Evolutionary conservation across 2,797 vertebrate genomes (phyloP).

Genomic region (Acridotheres tristis): DNA sequence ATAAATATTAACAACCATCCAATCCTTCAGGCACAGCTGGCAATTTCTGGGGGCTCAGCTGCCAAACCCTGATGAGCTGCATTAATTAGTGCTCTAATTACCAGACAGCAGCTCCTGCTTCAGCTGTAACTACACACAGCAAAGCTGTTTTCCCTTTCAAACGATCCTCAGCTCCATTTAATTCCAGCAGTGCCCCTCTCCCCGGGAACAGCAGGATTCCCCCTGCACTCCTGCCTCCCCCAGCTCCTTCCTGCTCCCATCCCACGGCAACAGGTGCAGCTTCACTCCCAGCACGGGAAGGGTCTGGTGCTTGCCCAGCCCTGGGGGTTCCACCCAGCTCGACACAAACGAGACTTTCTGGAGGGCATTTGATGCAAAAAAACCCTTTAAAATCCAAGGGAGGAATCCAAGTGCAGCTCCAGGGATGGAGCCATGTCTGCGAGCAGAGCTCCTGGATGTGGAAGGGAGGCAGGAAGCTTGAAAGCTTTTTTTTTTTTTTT

Average conservation of each 20-base stretch:
- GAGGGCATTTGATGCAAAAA: neutral
- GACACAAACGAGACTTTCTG: neutral
- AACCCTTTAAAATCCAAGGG: neutral
- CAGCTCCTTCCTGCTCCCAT: neutral
- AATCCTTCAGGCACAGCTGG: constrained; percentile 58
- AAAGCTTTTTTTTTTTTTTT: neutral
- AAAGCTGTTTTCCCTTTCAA: constrained; percentile 66
- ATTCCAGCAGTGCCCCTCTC: constrained; percentile 14
- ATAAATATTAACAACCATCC: neutral
- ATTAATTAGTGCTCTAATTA: constrained; percentile 68
- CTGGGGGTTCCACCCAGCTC: neutral
- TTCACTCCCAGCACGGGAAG: neutral
- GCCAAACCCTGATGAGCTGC: constrained; percentile 42
- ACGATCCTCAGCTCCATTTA: constrained; percentile 22
- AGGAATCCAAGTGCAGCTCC: neutral
- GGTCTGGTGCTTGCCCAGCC: neutral
- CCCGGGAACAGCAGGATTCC: neutral
- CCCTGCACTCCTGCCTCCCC: neutral
- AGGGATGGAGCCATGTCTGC: rapidly evolving
- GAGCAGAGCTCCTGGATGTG: neutral
- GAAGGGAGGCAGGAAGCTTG: neutral
- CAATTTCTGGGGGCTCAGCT: constrained; percentile 51
- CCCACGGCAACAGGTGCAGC: neutral
- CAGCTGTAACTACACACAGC: constrained; percentile 64
- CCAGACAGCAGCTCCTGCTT: constrained; percentile 32